Conservation (phyloP, 1,140 invertebrate genomes). For the Bradynema listronoti region DNA sequence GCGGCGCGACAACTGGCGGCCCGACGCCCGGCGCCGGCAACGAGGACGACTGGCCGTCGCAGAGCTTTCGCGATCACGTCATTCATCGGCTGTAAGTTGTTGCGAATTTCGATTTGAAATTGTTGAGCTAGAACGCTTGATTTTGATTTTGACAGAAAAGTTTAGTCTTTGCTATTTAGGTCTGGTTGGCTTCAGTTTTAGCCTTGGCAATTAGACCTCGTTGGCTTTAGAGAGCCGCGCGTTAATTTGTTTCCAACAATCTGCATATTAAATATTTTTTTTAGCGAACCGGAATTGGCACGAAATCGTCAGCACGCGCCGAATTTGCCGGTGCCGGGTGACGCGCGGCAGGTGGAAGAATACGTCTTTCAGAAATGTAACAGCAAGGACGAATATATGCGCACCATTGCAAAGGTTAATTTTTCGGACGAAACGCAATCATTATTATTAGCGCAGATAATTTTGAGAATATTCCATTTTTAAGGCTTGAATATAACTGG, state of each 20-base stretch:
- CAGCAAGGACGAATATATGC: slow-evolving; percentile 57
- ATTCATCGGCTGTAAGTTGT: slow-evolving; percentile 53
- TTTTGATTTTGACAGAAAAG: no score
- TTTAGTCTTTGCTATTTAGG: no score
- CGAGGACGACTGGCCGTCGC: slow-evolving; percentile 57
- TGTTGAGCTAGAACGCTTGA: no score
- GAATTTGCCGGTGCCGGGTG: slow-evolving; percentile 55
- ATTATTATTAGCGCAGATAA: no score
- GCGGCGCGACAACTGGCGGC: neutral
- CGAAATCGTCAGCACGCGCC: slow-evolving; percentile 57
- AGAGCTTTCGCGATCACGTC: slow-evolving; percentile 55
- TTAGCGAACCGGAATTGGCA: slow-evolving; percentile 55
- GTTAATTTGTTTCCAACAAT: no score
- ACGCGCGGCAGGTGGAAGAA: slow-evolving; percentile 56
- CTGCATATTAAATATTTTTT: no score
- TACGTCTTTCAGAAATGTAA: slow-evolving; percentile 57
- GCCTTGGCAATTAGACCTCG: no score
- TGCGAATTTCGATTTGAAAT: neutral
- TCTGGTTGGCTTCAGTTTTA: no score
- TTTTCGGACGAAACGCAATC: neutral
- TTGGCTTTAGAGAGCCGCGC: no score
- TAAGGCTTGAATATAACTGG: no score
- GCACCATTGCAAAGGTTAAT: slow-evolving; percentile 53
- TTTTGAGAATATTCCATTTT: no score
- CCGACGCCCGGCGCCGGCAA: neutral